These are phyloP conservation scores for Amphipoea lucens DNA, from an alignment of 2,888 invertebrate species.

Conservation along the genomic window DNA sequence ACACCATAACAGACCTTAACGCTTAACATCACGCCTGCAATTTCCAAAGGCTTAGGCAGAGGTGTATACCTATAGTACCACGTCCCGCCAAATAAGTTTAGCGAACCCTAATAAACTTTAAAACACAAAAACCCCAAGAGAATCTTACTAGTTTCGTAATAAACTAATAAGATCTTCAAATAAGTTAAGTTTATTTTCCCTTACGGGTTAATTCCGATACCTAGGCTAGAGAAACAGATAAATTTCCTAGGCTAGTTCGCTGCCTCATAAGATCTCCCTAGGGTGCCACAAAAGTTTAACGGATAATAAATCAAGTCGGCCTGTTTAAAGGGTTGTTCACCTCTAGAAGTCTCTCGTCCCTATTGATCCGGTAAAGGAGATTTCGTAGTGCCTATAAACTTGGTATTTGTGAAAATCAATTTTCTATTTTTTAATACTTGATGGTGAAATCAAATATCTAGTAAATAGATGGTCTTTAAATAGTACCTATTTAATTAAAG, in stretches of 20 bases:
- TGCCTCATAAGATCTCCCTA: constrained; percentile 70
- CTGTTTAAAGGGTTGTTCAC: constrained; percentile 69
- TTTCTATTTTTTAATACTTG: too few species aligned
- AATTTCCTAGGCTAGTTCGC: constrained; percentile 56
- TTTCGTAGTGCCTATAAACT: too few species aligned
- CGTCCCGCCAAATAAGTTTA: not conserved
- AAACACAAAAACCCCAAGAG: constrained; percentile 25
- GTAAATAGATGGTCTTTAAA: not conserved
- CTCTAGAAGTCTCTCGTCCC: constrained; percentile 30
- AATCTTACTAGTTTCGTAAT: constrained; percentile 27
- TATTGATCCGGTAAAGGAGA: constrained; percentile 29
- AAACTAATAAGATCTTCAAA: constrained; percentile 44
- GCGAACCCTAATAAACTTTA: constrained; percentile 11
- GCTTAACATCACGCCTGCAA: not conserved
- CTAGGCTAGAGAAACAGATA: constrained; percentile 52
- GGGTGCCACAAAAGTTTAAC: constrained; percentile 72
- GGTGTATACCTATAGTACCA: not conserved
- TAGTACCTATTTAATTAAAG: not conserved
- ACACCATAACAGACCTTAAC: not conserved
- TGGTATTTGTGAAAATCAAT: too few species aligned
- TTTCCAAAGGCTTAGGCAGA: not conserved
- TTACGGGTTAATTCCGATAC: constrained; percentile 53
- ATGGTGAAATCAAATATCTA: too few species aligned
- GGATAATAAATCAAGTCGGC: constrained; percentile 71
- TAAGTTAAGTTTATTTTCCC: constrained; percentile 54